Base-by-base conservation (phyloP, 1,140 invertebrate genomes). In the Drosophila erecta region DNA sequence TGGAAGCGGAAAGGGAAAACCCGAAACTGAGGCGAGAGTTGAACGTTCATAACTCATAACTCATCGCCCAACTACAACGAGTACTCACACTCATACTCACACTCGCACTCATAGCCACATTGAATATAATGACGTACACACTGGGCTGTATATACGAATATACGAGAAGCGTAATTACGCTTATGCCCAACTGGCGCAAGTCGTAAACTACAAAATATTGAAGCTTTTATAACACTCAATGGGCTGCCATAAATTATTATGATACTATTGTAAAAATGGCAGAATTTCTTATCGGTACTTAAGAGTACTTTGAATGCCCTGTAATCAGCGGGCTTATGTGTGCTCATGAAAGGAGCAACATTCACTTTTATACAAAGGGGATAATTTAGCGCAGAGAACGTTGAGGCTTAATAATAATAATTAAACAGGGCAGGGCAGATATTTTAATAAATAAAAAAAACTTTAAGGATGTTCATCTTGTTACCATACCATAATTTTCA, bases 121-220 rank as follows among this genome's bases (percentile, higher is more conserved):
- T 58, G 74, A 35, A 62, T 79, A 81, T 86, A 86, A 87, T 86
- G 81, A 87, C 75, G 81, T 87, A 79, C 70, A 64, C 24, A 24
- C 24, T 49, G 11, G 5, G 60, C 27, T 30, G 30, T 30, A 10
- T 30, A 43, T 46, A n/a, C 53, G 40, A 59, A 50, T 59, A 43
- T 64, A 22, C 51, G 54, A 46, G 69, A 72, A 72, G 69, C 64
- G 83, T 87, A 87, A 87, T 87, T 87, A 89, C 83, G 72, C 84
- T 81, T 77, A 84, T 73, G 76, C 84, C 75, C 84, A 83, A 86
- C 79, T 79, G 84, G 84, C 76, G 79, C 76, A 90, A 80, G 85
- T 81, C 84, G 90, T 90, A 90, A 90, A 91, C 89, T 91, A 90
- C 78, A 79, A 81, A 91, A 91, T 91, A 91, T 91, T 90, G 89